phyloP scores from a whole-genome alignment of 2,888 invertebrate genomes.

The Thera obeliscata region DNA sequence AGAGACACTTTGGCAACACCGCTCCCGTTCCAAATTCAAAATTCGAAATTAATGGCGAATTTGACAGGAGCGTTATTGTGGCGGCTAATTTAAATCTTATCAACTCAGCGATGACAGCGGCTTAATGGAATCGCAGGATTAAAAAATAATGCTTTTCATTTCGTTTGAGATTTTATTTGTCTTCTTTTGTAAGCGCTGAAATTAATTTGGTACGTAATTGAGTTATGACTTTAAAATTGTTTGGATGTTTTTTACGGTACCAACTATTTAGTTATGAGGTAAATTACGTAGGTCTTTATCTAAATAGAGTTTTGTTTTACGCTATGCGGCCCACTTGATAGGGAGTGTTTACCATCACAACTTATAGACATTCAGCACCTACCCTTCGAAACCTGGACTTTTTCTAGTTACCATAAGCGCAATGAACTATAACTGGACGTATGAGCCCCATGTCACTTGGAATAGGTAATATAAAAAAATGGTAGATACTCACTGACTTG shows the following conservation, averaged over 20 bases:
- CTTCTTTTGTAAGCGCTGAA: conserved; percentile 51
- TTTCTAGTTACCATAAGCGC: too few relatives aligned
- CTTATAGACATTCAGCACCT: too few relatives aligned
- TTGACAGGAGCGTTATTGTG: conserved; percentile 84
- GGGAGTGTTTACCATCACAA: too few relatives aligned
- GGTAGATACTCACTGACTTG: too few relatives aligned
- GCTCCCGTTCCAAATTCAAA: conserved; percentile 82
- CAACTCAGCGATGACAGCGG: conserved; percentile 80
- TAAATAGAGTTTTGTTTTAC: background rate
- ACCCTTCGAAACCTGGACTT: too few relatives aligned
- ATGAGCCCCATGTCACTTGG: too few relatives aligned
- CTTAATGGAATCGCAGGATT: conserved; percentile 79
- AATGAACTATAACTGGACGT: too few relatives aligned
- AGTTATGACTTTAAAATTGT: conserved; percentile 25
- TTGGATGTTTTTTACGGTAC: background rate
- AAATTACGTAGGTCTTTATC: background rate
- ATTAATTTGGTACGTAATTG: conserved; percentile 51
- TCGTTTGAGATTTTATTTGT: conserved; percentile 53
- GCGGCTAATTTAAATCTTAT: conserved; percentile 83
- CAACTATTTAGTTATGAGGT: too few relatives aligned
- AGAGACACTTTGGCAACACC: conserved; percentile 44
- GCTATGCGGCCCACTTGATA: background rate
- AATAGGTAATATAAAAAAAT: too few relatives aligned
- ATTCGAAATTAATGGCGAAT: conserved; percentile 82
- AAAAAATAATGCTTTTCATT: conserved; percentile 70